These are phyloP conservation scores for Deladenus siricidicola DNA, from an alignment of 2,888 invertebrate genomes.

Conservation along the genomic window DNA sequence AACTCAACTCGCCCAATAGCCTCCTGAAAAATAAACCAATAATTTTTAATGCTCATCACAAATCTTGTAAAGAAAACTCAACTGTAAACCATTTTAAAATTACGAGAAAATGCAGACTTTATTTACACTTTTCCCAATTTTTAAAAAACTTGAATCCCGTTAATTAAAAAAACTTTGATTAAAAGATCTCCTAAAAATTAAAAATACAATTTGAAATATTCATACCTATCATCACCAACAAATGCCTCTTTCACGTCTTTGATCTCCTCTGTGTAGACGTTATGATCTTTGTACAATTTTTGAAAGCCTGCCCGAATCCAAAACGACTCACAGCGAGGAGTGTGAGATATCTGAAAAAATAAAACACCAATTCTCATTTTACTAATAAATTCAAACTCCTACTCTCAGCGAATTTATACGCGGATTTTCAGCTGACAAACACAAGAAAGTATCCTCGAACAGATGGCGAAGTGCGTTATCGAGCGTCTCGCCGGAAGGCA, in stretches of 20 bases:
- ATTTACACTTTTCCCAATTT: too few relatives aligned
- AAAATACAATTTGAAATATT: neutral
- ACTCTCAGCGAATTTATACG: neutral
- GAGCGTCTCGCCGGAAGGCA: neutral
- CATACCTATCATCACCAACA: slow-evolving; percentile 46
- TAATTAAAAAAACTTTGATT: slow-evolving; percentile 7
- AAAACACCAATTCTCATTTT: slow-evolving; percentile 1
- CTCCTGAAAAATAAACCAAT: slow-evolving; percentile 32
- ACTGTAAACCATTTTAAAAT: too few relatives aligned
- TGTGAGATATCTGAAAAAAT: slow-evolving; percentile 17
- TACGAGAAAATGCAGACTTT: too few relatives aligned
- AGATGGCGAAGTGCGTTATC: neutral
- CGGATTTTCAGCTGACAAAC: neutral
- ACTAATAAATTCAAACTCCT: too few relatives aligned
- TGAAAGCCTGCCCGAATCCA: slow-evolving; percentile 50
- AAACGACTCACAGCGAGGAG: slow-evolving; percentile 43
- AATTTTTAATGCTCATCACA: slow-evolving; percentile 1
- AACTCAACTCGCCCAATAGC: slow-evolving; percentile 48
- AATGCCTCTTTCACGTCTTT: slow-evolving; percentile 29
- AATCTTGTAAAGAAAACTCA: slow-evolving; percentile 3
- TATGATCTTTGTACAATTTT: slow-evolving; percentile 40
- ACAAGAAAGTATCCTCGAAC: neutral
- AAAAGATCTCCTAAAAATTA: slow-evolving; percentile 36
- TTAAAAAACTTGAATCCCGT: neutral
- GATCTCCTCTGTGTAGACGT: slow-evolving; percentile 25